These are phyloP conservation scores for Leucophora obtusa DNA, from an alignment of 2,888 invertebrate genomes.

Conservation along the genomic window DNA sequence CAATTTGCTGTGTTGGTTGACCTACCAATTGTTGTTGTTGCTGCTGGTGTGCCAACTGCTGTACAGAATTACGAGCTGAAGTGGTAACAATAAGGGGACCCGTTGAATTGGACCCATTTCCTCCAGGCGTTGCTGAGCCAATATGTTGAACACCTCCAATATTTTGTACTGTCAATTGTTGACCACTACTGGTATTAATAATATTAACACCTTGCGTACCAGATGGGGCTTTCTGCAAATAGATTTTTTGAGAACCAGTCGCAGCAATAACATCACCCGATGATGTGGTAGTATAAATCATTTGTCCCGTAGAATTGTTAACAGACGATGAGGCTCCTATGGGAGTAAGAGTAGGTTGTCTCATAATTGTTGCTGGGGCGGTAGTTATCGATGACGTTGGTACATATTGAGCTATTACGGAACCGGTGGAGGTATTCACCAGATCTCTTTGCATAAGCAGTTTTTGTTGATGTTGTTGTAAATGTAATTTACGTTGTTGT, in stretches of 20 bases:
- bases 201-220: conserved; percentile 71
- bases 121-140: conserved; percentile 52
- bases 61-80: conserved; percentile 70
- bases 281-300: conserved; percentile 74
- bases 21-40: conserved; percentile 69
- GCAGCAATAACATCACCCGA: conserved; percentile 68
- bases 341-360: conserved; percentile 70
- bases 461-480: conserved; percentile 70
- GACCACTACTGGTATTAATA: conserved; percentile 74
- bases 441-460: conserved; percentile 74
- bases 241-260: conserved; percentile 72
- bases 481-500: conserved; percentile 63
- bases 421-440: conserved; percentile 62
- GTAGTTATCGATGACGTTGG: conserved; percentile 59
- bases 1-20: conserved; percentile 71
- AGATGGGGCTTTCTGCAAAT: conserved; percentile 72
- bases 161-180: conserved; percentile 74
- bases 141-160: conserved; percentile 71
- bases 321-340: conserved; percentile 69
- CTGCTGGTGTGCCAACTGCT: conserved; percentile 68
- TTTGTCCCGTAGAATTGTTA: conserved; percentile 71
- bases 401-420: conserved; percentile 70
- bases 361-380: conserved; percentile 66
- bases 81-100: conserved; percentile 73
- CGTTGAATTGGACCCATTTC: conserved; percentile 66